Evolutionary conservation across 2,888 invertebrate species (phyloP), one percentile per base, ranked within the genome.

Genomic region (Junonia oenone): DNA sequence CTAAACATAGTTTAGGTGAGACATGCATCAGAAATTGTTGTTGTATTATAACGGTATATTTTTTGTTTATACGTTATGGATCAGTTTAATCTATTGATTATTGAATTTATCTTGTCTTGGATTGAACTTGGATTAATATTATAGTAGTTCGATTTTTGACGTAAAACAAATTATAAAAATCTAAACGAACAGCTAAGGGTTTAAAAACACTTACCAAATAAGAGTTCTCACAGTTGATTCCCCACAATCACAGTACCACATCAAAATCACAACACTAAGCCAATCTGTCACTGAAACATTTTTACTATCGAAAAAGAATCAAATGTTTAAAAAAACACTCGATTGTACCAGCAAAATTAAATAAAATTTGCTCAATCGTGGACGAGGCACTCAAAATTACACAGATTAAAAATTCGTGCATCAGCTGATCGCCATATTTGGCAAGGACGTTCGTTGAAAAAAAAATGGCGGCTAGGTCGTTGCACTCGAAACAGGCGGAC

Each of bases 381-480:
- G 13, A 31, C 37, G 15, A 37, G 13, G 19, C 55, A 35, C 47
- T 53, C 43, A 45, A 51, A 50, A 58, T 56, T 62, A 58, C 65
- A 63, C 61, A 55, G 61, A 61, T 56, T 62, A 59, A 49, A 56
- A 65, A 66, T 65, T 68, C 58, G 61, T 59, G 61, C 61, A 66
- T 83, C 86, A 86, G 86, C 86, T 86, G 86, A 74, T 83, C 74
- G 78, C 75, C 58, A 45, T 56, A 56, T 58, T 63, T 61, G 61
- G 66, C 71, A 84, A 86, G 86, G 86, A 81, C 86, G 83, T 81
- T 73, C 69, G 69, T 62, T 68, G 71, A 68, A 72, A 59, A 69
- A 67, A 76, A 68, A 68, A 73, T 71, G 71, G 67, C 70, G 66
- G 68, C 77, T 69, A 73, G 86, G 82, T 82, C 78, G 66, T 75